Percentiles rank a stretch among this genome's conserved stretches.
Evolutionary conservation across 35 echinoderm and acorn worm genomes (phyloP).

Genomic region (Amphiura filiformis): DNA sequence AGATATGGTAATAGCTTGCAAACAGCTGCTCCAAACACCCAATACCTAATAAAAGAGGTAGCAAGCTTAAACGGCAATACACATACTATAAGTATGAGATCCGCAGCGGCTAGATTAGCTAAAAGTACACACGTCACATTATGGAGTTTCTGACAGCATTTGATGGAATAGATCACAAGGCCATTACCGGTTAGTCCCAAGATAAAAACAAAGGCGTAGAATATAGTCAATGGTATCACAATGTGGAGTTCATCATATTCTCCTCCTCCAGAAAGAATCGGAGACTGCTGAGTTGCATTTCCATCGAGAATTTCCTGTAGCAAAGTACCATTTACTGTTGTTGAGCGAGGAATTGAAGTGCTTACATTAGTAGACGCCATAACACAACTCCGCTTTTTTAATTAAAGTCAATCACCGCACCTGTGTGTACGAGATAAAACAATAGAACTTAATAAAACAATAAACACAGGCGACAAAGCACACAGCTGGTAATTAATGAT

Average conservation of each 20-base stretch:
- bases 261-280: not conserved
- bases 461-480: too few relatives aligned
- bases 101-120: slow-evolving; percentile 70
- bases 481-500: too few relatives aligned
- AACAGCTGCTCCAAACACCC: slow-evolving; percentile 49
- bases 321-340: too few relatives aligned
- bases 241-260: not conserved
- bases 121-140: slow-evolving; percentile 73
- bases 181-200: slow-evolving; percentile 65
- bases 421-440: too few relatives aligned
- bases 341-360: too few relatives aligned
- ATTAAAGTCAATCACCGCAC: not conserved
- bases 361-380: not conserved
- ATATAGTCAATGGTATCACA: slow-evolving; percentile 12
- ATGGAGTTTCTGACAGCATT: slow-evolving; percentile 65
- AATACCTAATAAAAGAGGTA: slow-evolving; percentile 29
- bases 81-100: slow-evolving; percentile 57
- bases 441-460: too few relatives aligned
- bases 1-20: slow-evolving; percentile 63
- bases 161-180: slow-evolving; percentile 71
- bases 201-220: slow-evolving; percentile 65
- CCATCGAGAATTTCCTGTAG: not conserved
- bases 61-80: slow-evolving; percentile 51
- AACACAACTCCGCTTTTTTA: not conserved
- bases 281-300: not conserved